Evolutionary conservation across 2,888 invertebrate species (phyloP), one percentile per base, ranked within the genome.

Genomic region (Nephrotoma appendiculata): DNA sequence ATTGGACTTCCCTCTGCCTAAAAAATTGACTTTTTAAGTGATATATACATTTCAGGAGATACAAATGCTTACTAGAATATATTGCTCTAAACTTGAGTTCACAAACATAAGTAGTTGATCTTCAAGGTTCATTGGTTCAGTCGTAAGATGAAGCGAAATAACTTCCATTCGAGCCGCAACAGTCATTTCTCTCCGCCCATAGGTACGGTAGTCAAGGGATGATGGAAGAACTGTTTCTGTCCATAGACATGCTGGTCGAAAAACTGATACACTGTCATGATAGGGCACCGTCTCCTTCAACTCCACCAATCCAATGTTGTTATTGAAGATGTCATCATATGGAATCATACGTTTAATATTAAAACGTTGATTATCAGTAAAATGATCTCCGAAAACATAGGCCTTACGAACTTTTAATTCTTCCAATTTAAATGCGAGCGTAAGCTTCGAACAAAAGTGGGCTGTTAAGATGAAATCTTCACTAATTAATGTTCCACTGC

Each of bases 161-260:
- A n/a, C n/a, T n/a, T n/a, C n/a, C n/a, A n/a, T n/a, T n/a, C n/a
- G n/a, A n/a, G n/a, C n/a, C n/a, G n/a, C n/a, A n/a, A n/a, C n/a
- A n/a, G n/a, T n/a, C n/a, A n/a, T n/a, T n/a, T n/a, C n/a, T n/a
- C n/a, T n/a, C n/a, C n/a, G n/a, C n/a, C n/a, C n/a, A n/a, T n/a
- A n/a, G n/a, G n/a, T n/a, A n/a, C 3, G 31, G 31, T 31, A 31
- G 31, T 31, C 31, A 31, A 1, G 31, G 31, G 31, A 31, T 2
- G 31, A 2, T 31, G 48, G 48, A 48, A n/a, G 12, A 12, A 12
- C 1, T 11, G 12, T 12, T 1, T 48, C 11, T 31, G 89, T 87
- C 92, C 92, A 92, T 3, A 92, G 48, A 86, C 91, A 92, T 2
- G 91, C 90, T 48, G 92, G 92, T 87, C 91, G 92, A 2, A 92